Percentiles rank a stretch among this genome's conserved stretches.
phyloP scores from a whole-genome alignment of 92 coral and sea anemone genomes.

The Micromussa lordhowensis region DNA sequence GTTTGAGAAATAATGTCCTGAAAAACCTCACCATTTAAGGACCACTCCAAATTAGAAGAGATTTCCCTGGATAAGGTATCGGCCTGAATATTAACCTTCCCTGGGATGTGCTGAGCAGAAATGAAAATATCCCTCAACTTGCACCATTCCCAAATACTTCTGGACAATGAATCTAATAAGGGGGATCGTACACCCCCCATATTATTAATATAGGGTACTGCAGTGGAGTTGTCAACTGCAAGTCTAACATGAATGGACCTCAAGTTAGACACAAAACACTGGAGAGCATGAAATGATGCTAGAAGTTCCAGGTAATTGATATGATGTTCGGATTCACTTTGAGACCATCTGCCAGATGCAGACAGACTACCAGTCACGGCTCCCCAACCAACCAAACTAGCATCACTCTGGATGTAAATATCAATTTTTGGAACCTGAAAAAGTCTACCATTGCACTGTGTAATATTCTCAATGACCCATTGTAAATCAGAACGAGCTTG shows the following conservation, averaged over 20 bases:
- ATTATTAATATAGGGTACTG: constrained; percentile 51
- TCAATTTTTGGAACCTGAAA: constrained; percentile 15
- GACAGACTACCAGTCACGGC: background rate
- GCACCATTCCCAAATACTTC: constrained; percentile 53
- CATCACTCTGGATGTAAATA: constrained; percentile 41
- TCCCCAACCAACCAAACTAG: constrained; percentile 36
- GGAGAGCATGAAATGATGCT: constrained; percentile 29
- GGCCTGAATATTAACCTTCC: constrained; percentile 24
- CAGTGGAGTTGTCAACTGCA: constrained; percentile 43
- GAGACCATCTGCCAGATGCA: constrained; percentile 25
- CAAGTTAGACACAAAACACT: constrained; percentile 8
- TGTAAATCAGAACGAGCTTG: constrained; percentile 31
- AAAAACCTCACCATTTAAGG: constrained; percentile 24
- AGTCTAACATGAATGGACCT: constrained; percentile 40
- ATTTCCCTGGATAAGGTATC: constrained; percentile 45
- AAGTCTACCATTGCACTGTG: constrained; percentile 31
- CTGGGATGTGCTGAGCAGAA: constrained; percentile 55
- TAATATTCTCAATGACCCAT: constrained; percentile 37
- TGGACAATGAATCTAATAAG: constrained; percentile 6
- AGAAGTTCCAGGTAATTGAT: constrained; percentile 18
- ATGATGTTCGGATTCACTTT: background rate
- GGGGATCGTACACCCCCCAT: constrained; percentile 54
- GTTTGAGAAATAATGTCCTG: background rate
- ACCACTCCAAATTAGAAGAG: constrained; percentile 23
- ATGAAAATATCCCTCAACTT: constrained; percentile 31